A percentile compares a stretch with the other conserved stretches of the same genome.
Evolutionary conservation across 92 coral and sea anemone genomes (phyloP).

Genomic region (Epizoanthus ramosus): DNA sequence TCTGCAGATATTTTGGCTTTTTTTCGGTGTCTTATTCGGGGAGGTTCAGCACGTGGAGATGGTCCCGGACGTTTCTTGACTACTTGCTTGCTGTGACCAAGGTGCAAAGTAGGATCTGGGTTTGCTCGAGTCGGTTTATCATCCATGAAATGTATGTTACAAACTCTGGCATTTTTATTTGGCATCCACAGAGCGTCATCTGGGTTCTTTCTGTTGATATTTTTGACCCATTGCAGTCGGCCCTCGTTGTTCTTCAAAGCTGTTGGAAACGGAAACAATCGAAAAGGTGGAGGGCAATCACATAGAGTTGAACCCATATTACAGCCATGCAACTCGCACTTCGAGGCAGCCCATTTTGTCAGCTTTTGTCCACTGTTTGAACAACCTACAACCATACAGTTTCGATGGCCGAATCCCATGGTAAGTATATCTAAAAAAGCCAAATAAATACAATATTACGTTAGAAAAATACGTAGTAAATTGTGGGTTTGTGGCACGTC

Average conservation of each 20-base stretch:
- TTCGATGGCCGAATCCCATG: conserved; percentile 39
- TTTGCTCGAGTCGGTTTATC: too few relatives aligned
- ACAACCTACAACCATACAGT: conserved; percentile 32
- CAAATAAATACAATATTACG: background rate
- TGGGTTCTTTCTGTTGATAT: conserved; percentile 11
- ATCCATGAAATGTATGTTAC: conserved; percentile 22
- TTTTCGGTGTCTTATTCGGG: too few relatives aligned
- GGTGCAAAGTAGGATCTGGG: too few relatives aligned
- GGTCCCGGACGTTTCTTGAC: too few relatives aligned
- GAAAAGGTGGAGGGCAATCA: conserved; percentile 10
- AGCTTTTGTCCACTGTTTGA: conserved; percentile 39
- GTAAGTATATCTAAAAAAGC: background rate
- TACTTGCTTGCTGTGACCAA: too few relatives aligned
- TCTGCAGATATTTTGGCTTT: too few relatives aligned
- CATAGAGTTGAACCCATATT: background rate
- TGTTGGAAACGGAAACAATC: conserved; percentile 9
- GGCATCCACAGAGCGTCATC: conserved; percentile 20
- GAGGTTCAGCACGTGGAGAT: too few relatives aligned
- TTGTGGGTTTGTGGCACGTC: too few relatives aligned
- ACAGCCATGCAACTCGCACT: conserved; percentile 29
- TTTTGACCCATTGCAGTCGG: background rate
- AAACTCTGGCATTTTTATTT: conserved; percentile 12
- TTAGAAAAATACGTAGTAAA: background rate
- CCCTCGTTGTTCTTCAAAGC: conserved; percentile 2
- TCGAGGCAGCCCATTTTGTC: conserved; percentile 6